A percentile compares a stretch with the other conserved stretches of the same genome.
Evolutionary conservation across 2,113 vertebrate genomes (phyloP).

Genomic region (Diadophis punctatus): DNA sequence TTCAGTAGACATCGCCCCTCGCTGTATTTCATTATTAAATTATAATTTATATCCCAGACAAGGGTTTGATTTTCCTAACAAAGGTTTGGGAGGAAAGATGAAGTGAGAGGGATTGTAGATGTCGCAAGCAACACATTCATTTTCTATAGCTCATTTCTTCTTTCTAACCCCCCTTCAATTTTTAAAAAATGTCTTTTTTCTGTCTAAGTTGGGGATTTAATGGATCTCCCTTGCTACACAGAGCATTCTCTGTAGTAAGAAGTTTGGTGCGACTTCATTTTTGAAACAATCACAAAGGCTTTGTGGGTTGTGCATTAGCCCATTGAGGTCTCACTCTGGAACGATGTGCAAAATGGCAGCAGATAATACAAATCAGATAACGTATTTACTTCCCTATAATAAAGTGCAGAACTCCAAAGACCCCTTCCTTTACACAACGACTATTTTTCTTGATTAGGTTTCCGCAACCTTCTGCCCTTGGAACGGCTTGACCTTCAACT

Average conservation of each 20-base stretch:
- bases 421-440: neutral
- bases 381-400: neutral
- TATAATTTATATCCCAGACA: neutral
- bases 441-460: neutral
- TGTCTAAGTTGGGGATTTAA: slow-evolving; percentile 43
- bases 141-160: slow-evolving; percentile 45
- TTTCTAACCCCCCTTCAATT: too few relatives aligned
- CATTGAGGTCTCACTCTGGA: slow-evolving; percentile 32
- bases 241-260: slow-evolving; percentile 41
- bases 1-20: neutral
- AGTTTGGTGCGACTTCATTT: slow-evolving; percentile 41
- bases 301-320: slow-evolving; percentile 34
- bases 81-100: slow-evolving; percentile 57
- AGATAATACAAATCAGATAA: neutral
- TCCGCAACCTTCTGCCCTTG: neutral
- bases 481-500: neutral
- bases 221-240: slow-evolving; percentile 28
- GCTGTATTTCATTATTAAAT: neutral
- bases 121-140: slow-evolving; percentile 43
- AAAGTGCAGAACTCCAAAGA: neutral
- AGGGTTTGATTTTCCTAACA: slow-evolving; percentile 11
- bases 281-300: slow-evolving; percentile 31
- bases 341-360: neutral
- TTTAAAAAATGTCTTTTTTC: neutral
- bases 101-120: slow-evolving; percentile 47